Base-by-base conservation (phyloP, 30 jellyfish, hydroid and myxozoan genomes). In the Mastigias papua region DNA sequence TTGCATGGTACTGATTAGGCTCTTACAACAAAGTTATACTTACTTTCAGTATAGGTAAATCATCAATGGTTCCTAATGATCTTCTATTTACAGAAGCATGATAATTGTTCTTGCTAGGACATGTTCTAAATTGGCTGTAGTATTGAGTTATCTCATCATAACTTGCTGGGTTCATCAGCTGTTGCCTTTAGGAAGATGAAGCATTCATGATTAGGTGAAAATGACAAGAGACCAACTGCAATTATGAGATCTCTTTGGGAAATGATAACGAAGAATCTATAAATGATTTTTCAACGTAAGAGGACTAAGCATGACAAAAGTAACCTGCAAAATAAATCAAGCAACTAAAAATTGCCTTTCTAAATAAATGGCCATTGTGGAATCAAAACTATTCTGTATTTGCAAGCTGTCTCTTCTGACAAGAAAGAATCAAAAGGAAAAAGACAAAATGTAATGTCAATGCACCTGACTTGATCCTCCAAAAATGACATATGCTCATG, bases 401-500 rank as follows among this genome's bases (percentile, higher is more conserved):
- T n/a, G n/a, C n/a, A n/a, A n/a, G n/a, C n/a, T n/a, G n/a, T n/a
- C n/a, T n/a, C n/a, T n/a, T n/a, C n/a, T n/a, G n/a, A n/a, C n/a
- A n/a, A n/a, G n/a, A n/a, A n/a, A n/a, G n/a, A n/a, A 65, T 65
- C 5, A 21, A 65, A 65, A 60, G 6, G 8, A 5, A 9, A 22
- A 5, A 42, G 13, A 42, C 7, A 42, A 15, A 42, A 42, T 42
- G 7, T 42, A 42, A 42, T 42, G 54, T 42, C 54, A 42, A 42
- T 15, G 15, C 17, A 95, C 99, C 89, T 82, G 37, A 95, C 99
- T 90, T 95, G 98, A 29, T 64, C 35, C 80, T 95, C 99, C 33
- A 95, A 71, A 72, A 95, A 95, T 20, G 93, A 83, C 73, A 91
- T 97, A 68, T 95, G 99, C 65, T 95, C 95, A 82, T 95, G 99